Conservation (phyloP, 2,113 vertebrate species). For the Nibea albiflora region DNA sequence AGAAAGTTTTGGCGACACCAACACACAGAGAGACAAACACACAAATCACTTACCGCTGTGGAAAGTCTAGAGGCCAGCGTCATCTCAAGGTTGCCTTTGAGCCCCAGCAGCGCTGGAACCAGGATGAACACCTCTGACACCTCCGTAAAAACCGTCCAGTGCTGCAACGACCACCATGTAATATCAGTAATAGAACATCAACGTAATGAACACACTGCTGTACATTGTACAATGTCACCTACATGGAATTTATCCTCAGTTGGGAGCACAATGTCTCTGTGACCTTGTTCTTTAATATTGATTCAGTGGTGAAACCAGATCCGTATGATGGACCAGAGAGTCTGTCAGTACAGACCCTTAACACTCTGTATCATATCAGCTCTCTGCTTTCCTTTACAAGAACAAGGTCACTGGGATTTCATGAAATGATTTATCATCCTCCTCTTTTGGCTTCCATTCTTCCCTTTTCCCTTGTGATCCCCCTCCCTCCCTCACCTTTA, state of each 20-base stretch:
- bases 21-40: not conserved
- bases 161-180: slow-evolving; percentile 81
- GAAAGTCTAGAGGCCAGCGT: slow-evolving; percentile 96
- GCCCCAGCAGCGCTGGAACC: slow-evolving; percentile 94
- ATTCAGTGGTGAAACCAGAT: slow-evolving; percentile 44
- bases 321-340: not conserved
- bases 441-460: not conserved
- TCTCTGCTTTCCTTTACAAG: slow-evolving; percentile 28
- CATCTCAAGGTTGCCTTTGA: slow-evolving; percentile 99
- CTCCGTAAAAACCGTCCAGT: slow-evolving; percentile 96
- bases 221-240: not conserved
- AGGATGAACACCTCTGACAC: slow-evolving; percentile 98
- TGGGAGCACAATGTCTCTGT: not conserved
- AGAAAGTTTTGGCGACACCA: not conserved
- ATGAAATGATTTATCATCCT: slow-evolving; percentile 38
- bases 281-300: slow-evolving; percentile 39
- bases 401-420: slow-evolving; percentile 38
- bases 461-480: not conserved
- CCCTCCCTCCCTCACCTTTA: slow-evolving; percentile 15
- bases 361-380: slow-evolving; percentile 30
- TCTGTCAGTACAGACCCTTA: slow-evolving; percentile 5
- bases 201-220: not conserved
- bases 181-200: slow-evolving; percentile 18
- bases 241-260: not conserved
- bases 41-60: slow-evolving; percentile 91